Evolutionary conservation across 2,113 vertebrate genomes (phyloP).

Genomic region (Triplophysa tibetana): DNA sequence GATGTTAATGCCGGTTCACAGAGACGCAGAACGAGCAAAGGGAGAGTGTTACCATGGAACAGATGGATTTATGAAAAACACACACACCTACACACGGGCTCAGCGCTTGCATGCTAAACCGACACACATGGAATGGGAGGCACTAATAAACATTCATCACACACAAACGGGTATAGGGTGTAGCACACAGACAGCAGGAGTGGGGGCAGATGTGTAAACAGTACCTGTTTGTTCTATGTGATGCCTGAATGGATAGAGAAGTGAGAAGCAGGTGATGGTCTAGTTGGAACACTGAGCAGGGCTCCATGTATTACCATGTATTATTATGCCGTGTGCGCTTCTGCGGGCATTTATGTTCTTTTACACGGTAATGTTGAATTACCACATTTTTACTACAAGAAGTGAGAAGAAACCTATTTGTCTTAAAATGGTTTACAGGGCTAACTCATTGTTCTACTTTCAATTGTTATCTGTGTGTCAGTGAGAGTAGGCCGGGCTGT

Average conservation of each 20-base stretch:
- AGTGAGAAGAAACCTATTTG: not conserved
- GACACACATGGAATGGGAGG: not conserved
- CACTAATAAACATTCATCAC: slow-evolving; percentile 36
- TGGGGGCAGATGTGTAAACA: slow-evolving; percentile 59
- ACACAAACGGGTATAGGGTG: slow-evolving; percentile 41
- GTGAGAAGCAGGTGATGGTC: slow-evolving; percentile 51
- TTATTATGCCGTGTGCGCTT: not conserved
- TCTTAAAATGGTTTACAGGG: slow-evolving; percentile 1
- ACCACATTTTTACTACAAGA: not conserved
- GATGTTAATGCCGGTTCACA: slow-evolving; percentile 36
- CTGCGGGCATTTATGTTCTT: not conserved
- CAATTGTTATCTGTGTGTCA: slow-evolving; percentile 46
- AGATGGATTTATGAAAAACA: slow-evolving; percentile 53
- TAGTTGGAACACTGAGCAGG: slow-evolving; percentile 31
- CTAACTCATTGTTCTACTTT: slow-evolving; percentile 29
- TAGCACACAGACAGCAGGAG: slow-evolving; percentile 36
- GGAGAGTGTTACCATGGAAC: slow-evolving; percentile 52
- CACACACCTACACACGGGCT: slow-evolving; percentile 33
- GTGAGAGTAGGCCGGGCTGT: slow-evolving; percentile 23
- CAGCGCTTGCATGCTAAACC: slow-evolving; percentile 10
- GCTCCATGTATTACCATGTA: not conserved
- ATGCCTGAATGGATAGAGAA: slow-evolving; percentile 45
- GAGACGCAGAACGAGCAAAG: not conserved
- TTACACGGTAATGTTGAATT: not conserved
- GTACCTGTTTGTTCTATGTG: slow-evolving; percentile 53